Conservation (phyloP, 2,888 invertebrate genomes). For the Andrena fulva region DNA sequence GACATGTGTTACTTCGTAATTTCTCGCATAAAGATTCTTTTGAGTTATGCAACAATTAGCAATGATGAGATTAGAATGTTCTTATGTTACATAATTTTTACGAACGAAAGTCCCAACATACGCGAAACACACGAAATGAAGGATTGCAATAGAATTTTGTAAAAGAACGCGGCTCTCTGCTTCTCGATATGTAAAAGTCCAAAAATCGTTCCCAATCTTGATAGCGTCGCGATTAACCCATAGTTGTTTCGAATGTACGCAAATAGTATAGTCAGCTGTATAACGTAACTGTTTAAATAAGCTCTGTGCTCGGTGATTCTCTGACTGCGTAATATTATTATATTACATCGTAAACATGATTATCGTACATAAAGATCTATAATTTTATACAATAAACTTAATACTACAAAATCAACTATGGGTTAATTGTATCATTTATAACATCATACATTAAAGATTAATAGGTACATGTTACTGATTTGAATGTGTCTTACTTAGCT, state of each 20-base stretch:
- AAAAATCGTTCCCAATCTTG: slow-evolving; percentile 70
- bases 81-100: slow-evolving; percentile 42
- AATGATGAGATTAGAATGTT: slow-evolving; percentile 64
- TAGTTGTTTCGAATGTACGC: slow-evolving; percentile 42
- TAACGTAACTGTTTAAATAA: slow-evolving; percentile 45
- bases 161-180: slow-evolving; percentile 68
- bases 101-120: slow-evolving; percentile 38
- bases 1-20: slow-evolving; percentile 19
- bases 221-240: slow-evolving; percentile 57
- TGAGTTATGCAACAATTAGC: slow-evolving; percentile 44
- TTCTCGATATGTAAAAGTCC: slow-evolving; percentile 79
- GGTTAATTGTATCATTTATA: slow-evolving; percentile 56
- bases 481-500: slow-evolving; percentile 65
- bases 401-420: slow-evolving; percentile 53
- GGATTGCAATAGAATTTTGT: slow-evolving; percentile 55
- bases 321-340: slow-evolving; percentile 35
- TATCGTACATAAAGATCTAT: slow-evolving; percentile 37
- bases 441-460: slow-evolving; percentile 58
- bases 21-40: slow-evolving; percentile 20
- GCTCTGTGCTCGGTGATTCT: slow-evolving; percentile 33
- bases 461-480: slow-evolving; percentile 64
- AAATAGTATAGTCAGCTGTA: slow-evolving; percentile 10
- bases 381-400: slow-evolving; percentile 38
- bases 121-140: slow-evolving; percentile 33
- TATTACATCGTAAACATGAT: slow-evolving; percentile 34